phyloP scores from a whole-genome alignment of 2,113 vertebrate genomes.

The Caranx melampygus region DNA sequence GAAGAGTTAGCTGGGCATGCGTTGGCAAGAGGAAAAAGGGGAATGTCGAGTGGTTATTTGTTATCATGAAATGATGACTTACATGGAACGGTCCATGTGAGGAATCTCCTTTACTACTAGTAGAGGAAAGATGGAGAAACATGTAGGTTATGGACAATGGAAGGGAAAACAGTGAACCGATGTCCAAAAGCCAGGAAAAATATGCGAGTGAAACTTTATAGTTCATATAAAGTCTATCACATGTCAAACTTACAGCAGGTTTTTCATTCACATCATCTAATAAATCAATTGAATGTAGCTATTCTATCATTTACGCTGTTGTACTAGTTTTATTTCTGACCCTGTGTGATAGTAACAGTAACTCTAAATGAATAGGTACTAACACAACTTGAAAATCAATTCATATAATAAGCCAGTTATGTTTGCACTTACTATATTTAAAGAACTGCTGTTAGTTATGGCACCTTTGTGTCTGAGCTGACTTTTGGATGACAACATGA shows the following conservation, averaged over 20 bases:
- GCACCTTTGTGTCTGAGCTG: background rate
- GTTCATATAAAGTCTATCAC: background rate
- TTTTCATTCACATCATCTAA: conserved; percentile 5
- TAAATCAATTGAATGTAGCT: background rate
- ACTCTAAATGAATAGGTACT: background rate
- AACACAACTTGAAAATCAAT: background rate
- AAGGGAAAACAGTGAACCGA: conserved; percentile 77
- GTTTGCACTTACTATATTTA: background rate
- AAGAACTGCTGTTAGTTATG: background rate
- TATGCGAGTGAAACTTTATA: background rate
- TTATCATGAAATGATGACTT: conserved; percentile 86
- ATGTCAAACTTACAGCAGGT: background rate
- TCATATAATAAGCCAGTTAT: background rate
- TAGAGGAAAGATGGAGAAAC: conserved; percentile 84
- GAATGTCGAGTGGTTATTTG: conserved; percentile 71
- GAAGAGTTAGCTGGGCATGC: conserved; percentile 80
- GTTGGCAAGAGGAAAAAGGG: conserved; percentile 62
- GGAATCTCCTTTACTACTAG: conserved; percentile 94
- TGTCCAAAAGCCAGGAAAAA: conserved; percentile 45
- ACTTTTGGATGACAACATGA: conserved; percentile 40
- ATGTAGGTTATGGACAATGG: conserved; percentile 87
- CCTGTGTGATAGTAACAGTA: background rate
- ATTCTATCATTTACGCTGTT: background rate
- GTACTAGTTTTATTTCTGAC: background rate
- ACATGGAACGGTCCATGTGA: conserved; percentile 98